Evolutionary conservation across 2,888 invertebrate genomes (phyloP), one percentile per base, ranked within the genome.

Genomic region (Cacoxenus indagator): DNA sequence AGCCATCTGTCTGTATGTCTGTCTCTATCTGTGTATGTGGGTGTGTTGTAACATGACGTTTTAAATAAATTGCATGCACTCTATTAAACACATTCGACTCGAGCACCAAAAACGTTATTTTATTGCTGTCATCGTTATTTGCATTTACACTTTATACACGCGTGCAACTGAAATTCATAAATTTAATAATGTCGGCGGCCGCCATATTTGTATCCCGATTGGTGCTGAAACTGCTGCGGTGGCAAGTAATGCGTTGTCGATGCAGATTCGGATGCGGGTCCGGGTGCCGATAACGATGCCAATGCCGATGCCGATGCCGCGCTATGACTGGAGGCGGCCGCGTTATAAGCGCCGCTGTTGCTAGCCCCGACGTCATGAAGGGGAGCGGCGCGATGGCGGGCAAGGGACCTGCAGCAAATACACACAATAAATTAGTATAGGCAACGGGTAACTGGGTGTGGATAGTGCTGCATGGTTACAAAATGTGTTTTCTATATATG

Each of bases 211-310:
- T 73, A 73, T 19, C 70, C 70, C 9, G 61, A 65, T 64, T 67
- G 71, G 17, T 64, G 61, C n/a, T 67, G 57, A 45, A 59, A 59
- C 6, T 61, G 66, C 24, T 57, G 29, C n/a, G 29, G 86, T 3
- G 87, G 86, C 65, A 87, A 71, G 69, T 87, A 87, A 17, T 81
- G 78, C 5, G 81, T 70, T 9, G 81, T 72, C 0, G 87, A 6
- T 73, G 75, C 4, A 70, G 70, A 64, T 76, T 76, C n/a, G 19
- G 75, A 75, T 1, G 76, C 74, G 22, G 74, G n/a, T n/a, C 31
- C 31, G 31, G 6, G 9, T 31, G n/a, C n/a, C n/a, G 31, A 31
- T 31, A 31, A 31, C 46, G 46, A 8, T 17, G 54, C 26, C 67
- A 43, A 48, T 59, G 48, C 67, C 67, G 14, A 31, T 31, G 26